These are phyloP conservation scores for Ailurus styani DNA, from an alignment of 2,113 vertebrate genomes.

Conservation along the genomic window DNA sequence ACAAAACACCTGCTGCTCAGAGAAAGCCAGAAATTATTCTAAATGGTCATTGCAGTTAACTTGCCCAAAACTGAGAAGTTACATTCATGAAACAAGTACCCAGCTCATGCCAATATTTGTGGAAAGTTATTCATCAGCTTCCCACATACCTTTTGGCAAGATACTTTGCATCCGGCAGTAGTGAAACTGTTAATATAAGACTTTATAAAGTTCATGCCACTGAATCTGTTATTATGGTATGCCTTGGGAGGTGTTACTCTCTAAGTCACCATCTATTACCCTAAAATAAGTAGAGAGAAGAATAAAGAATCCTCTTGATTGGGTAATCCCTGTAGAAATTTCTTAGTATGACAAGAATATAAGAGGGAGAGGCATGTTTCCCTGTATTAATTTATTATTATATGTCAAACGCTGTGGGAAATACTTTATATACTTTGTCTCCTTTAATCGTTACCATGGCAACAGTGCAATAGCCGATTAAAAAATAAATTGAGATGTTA, in stretches of 20 bases:
- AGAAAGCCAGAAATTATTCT: constrained; percentile 3
- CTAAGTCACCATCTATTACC: not conserved
- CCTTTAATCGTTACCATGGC: not conserved
- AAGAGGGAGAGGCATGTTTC: not conserved
- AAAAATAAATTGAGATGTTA: constrained; percentile 4
- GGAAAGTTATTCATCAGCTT: constrained; percentile 25
- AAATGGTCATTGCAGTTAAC: not conserved
- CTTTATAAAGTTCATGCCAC: not conserved
- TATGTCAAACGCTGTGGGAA: not conserved
- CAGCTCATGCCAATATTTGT: constrained; percentile 24
- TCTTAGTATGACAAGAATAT: not conserved
- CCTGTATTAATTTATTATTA: not conserved
- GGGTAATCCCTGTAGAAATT: not conserved
- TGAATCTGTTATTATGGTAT: not conserved
- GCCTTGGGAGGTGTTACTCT: not conserved
- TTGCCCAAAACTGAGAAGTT: constrained; percentile 4
- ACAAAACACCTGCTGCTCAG: not conserved
- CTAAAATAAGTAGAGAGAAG: not conserved
- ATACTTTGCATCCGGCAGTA: not conserved
- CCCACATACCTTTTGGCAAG: not conserved
- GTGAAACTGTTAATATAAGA: not conserved
- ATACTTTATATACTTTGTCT: not conserved
- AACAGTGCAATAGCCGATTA: not conserved
- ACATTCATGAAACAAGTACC: not conserved
- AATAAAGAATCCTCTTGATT: not conserved